Percentiles rank a stretch among this genome's conserved stretches.
phyloP scores from a whole-genome alignment of 2,888 invertebrate species.

The Zhuqinia jingwanae region DNA sequence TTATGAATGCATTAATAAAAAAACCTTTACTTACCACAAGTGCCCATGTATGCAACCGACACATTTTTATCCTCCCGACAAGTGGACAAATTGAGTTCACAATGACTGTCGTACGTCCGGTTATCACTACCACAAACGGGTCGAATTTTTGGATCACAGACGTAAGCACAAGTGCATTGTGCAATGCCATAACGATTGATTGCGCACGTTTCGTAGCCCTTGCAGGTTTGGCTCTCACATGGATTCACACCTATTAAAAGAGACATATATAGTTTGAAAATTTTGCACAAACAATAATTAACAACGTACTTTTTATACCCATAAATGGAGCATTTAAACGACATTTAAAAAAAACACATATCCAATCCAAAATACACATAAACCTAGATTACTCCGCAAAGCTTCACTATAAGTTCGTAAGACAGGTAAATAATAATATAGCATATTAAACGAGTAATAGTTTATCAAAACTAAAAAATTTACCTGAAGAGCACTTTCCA shows the following conservation, averaged over 20 bases:
- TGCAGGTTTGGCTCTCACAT: conserved; percentile 89
- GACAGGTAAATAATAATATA: too few relatives aligned
- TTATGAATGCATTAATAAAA: too few relatives aligned
- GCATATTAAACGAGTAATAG: too few relatives aligned
- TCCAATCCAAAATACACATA: too few relatives aligned
- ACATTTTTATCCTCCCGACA: conserved; percentile 82
- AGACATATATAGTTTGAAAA: too few relatives aligned
- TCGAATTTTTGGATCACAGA: conserved; percentile 89
- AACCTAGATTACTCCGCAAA: too few relatives aligned
- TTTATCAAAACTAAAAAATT: conserved; percentile 69
- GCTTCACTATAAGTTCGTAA: too few relatives aligned
- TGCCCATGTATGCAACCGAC: conserved; percentile 84
- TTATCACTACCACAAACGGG: conserved; percentile 83
- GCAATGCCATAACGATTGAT: conserved; percentile 91
- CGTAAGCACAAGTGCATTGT: conserved; percentile 90
- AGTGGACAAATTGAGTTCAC: conserved; percentile 82
- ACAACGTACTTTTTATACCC: too few relatives aligned
- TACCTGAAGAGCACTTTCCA: conserved; percentile 92
- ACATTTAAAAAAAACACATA: conserved; percentile 26
- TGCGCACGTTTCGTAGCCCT: conserved; percentile 89
- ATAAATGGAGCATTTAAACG: too few relatives aligned
- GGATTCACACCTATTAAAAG: conserved; percentile 87
- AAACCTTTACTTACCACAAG: conserved; percentile 85
- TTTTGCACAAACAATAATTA: too few relatives aligned
- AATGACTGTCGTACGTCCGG: conserved; percentile 82